Base-by-base conservation (phyloP, 2,888 invertebrate genomes). In the Cactoblastis cactorum region DNA sequence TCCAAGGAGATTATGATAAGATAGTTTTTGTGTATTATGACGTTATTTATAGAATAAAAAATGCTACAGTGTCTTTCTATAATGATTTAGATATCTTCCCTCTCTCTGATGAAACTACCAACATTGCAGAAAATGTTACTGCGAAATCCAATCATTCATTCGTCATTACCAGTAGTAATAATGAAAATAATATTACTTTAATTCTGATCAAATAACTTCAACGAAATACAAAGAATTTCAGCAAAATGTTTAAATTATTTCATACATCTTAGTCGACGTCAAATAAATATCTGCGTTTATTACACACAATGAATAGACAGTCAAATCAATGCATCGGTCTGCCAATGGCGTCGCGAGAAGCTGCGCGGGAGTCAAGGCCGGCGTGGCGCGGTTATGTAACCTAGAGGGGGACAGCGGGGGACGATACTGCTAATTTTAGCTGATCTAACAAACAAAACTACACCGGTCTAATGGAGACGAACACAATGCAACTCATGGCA, bases 341-440 rank as follows among this genome's bases (percentile, higher is more conserved):
- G 73, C 69, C 76, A 79, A 72, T 76, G 67, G 66, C 65, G 64
- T 58, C 64, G 59, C 53, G 57, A 64, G 69, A 63, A 67, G 69
- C 77, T 71, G 86, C 86, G 88, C 88, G 83, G 86, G 89, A 89
- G 88, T 89, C 89, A 89, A 89, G 89, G 89, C 87, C 88, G 74
- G 61, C 56, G 75, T 77, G 77, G 79, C 78, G 77, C 76, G 78
- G 73, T 89, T 88, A 89, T 77, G 66, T 87, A 88, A 89, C 74
- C 32, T 64, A 62, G 56, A 58, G 64, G 61, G 61, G 61, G 68
- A 63, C 66, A 57, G 79, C 72, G 82, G 81, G 82, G 77, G 80
- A 73, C 71, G 75, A 63, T 58, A 65, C 65, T 71, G 85, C 83
- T 88, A 86, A 86, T 80, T 83, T 88, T 88, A 87, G 83, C 79